These are phyloP conservation scores for Epinotia nisella DNA, from an alignment of 2,888 invertebrate genomes.

Conservation along the genomic window DNA sequence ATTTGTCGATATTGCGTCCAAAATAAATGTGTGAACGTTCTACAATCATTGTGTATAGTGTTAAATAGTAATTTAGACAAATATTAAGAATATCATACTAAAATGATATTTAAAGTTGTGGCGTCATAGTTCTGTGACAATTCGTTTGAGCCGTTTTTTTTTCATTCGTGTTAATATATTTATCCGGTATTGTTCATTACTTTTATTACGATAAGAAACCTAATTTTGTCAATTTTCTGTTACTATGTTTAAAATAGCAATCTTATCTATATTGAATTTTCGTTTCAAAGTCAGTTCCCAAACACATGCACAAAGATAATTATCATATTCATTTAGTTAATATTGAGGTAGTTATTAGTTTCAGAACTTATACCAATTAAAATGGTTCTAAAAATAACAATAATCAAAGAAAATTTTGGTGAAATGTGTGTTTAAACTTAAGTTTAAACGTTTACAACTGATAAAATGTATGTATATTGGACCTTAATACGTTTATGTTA, in stretches of 20 bases:
- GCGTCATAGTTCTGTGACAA: too few species aligned
- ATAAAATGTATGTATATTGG: slow-evolving; percentile 62
- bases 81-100: too few species aligned
- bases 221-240: slow-evolving; percentile 82
- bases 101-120: too few species aligned
- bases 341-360: slow-evolving; percentile 85
- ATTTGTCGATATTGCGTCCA: too few species aligned
- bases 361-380: slow-evolving; percentile 84
- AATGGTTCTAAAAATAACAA: slow-evolving; percentile 81
- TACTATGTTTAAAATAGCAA: slow-evolving; percentile 82
- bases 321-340: slow-evolving; percentile 84
- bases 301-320: slow-evolving; percentile 84
- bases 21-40: too few species aligned
- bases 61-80: too few species aligned
- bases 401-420: slow-evolving; percentile 70
- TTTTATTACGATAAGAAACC: slow-evolving; percentile 84
- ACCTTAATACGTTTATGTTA: slow-evolving; percentile 64
- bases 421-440: slow-evolving; percentile 63
- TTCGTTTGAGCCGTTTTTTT: too few species aligned
- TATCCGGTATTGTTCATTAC: slow-evolving; percentile 58
- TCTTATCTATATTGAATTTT: slow-evolving; percentile 80
- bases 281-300: slow-evolving; percentile 77
- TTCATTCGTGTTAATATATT: too few species aligned
- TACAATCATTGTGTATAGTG: too few species aligned
- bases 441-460: slow-evolving; percentile 62